Base-by-base conservation (phyloP, 2,888 invertebrate species). In the Halictus quadricinctus region DNA sequence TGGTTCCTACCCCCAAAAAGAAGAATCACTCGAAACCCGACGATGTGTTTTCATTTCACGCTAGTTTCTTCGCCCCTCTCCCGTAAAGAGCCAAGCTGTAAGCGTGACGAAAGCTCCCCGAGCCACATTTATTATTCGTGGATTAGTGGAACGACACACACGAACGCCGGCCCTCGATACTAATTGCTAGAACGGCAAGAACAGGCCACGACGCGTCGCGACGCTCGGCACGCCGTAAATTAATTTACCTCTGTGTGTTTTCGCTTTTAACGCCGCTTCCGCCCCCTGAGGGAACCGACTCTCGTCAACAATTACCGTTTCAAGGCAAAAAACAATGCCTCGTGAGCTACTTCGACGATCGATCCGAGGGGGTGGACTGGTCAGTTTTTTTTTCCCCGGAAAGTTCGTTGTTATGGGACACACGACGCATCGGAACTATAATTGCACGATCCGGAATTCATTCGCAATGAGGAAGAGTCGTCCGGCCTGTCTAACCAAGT, bases 221-320 rank as follows among this genome's bases (percentile, higher is more conserved):
- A 80, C 79, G 78, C 76, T 82, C 76, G 66, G 72, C 73, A 54
- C 58, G 66, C 54, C 85, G 78, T 89, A 90, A 91, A 91, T 90
- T 88, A 89, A 89, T 90, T 91, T 88, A 85, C 84, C 81, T 72
- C 80, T 85, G 87, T 88, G 78, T 85, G 86, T 85, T 86, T 85
- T 88, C 87, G 83, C 83, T 81, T 81, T 89, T 86, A 88, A 88
- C 89, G 83, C 13, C 66, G 77, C 46, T 66, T 72, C 29, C 41
- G 78, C 60, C 72, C 58, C 25, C 75, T 76, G 50, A 69, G 48
- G 50, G 15, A 29, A 15, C 6, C 15, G 29, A 64, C 79, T 83
- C 84, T 76, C 80, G 75, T 80, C 81, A 75, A 82, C 81, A 83
- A 85, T 85, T 82, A 80, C 78, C 74, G 72, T 76, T 73, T 64